These are phyloP conservation scores for Phainopepla nitens DNA, from an alignment of 2,113 vertebrate species.

Conservation along the genomic window DNA sequence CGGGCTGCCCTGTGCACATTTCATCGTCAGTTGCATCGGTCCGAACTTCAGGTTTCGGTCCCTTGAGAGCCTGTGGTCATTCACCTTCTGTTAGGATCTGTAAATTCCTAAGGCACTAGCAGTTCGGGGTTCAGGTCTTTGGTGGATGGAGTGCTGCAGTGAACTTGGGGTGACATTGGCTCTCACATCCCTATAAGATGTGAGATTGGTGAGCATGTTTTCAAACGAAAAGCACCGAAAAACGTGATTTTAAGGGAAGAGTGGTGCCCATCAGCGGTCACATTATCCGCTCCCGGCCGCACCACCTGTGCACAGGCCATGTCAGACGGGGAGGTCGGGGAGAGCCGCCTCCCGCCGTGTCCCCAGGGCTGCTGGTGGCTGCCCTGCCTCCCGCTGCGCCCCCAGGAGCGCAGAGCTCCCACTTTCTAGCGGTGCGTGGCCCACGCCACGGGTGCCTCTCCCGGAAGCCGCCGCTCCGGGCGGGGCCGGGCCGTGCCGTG, in stretches of 20 bases:
- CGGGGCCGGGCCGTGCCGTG: too few relatives aligned
- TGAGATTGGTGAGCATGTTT: background rate
- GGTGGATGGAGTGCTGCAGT: background rate
- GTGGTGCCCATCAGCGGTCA: rapidly evolving
- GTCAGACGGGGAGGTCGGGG: rapidly evolving
- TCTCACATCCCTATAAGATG: background rate
- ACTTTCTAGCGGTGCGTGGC: conserved; percentile 69
- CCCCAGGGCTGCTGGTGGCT: background rate
- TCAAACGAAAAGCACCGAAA: background rate
- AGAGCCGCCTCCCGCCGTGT: background rate
- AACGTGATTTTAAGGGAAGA: background rate
- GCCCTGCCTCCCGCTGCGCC: background rate
- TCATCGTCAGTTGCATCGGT: too few relatives aligned
- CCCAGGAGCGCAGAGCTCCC: background rate
- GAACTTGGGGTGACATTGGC: background rate
- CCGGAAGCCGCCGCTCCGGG: background rate
- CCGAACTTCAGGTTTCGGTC: background rate
- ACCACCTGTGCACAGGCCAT: background rate
- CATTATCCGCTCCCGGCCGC: background rate
- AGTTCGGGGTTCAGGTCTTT: background rate
- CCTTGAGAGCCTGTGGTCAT: rapidly evolving
- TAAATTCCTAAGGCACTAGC: background rate
- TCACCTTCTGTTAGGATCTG: background rate
- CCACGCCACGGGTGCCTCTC: conserved; percentile 55
- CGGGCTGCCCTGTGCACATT: rapidly evolving